phyloP scores from a whole-genome alignment of 2,888 invertebrate species.

The Sturmia bella region DNA sequence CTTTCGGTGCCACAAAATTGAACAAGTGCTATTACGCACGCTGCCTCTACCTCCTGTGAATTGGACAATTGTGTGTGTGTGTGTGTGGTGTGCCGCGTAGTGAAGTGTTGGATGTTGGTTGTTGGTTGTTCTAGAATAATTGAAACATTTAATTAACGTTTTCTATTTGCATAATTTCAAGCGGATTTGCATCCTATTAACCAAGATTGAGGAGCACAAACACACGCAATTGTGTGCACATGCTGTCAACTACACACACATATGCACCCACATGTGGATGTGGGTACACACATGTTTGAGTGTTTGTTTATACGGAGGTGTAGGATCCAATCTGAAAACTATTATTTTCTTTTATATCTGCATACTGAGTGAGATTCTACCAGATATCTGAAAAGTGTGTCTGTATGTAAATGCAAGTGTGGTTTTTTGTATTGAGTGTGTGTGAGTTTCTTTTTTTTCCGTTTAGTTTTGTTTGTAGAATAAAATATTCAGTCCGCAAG shows the following conservation, averaged over 20 bases:
- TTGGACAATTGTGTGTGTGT: neutral
- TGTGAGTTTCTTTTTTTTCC: neutral
- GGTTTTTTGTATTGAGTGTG: neutral
- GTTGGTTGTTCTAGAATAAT: constrained; percentile 41
- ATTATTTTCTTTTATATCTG: constrained; percentile 21
- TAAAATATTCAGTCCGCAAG: neutral
- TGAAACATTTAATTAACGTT: constrained; percentile 54
- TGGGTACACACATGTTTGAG: neutral
- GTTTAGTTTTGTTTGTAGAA: neutral
- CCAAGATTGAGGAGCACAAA: constrained; percentile 42
- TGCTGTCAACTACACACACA: neutral
- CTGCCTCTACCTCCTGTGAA: neutral
- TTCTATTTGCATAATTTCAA: constrained; percentile 50
- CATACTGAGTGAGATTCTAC: constrained; percentile 6
- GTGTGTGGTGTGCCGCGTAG: neutral
- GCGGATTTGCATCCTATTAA: constrained; percentile 54
- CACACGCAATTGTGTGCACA: neutral
- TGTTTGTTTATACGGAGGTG: constrained; percentile 7
- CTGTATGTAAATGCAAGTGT: neutral
- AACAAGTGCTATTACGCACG: no score
- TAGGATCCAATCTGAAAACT: constrained; percentile 18
- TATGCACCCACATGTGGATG: neutral
- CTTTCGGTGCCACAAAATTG: no score
- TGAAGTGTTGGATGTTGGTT: constrained; percentile 14
- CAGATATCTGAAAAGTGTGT: neutral